Percentiles rank a stretch among this genome's conserved stretches.
These are phyloP conservation scores for Alentia gelatinosa DNA, from an alignment of 2,888 invertebrate species.

Conservation along the genomic window DNA sequence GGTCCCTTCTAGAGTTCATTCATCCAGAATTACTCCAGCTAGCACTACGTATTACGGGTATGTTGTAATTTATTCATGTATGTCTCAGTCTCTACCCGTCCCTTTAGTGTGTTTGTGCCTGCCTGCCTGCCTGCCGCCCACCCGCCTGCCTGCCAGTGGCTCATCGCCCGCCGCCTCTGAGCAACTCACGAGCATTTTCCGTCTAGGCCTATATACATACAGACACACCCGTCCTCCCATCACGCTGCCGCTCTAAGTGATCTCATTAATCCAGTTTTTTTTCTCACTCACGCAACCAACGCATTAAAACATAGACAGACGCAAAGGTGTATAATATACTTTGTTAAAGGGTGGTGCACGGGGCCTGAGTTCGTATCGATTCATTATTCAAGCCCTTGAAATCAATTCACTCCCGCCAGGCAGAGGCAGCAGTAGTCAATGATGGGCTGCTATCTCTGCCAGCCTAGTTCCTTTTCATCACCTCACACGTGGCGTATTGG, in stretches of 20 bases:
- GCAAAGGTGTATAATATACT: conserved; percentile 24
- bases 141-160: neutral
- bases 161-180: neutral
- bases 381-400: conserved; percentile 50
- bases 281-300: neutral
- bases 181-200: neutral
- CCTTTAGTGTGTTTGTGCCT: conserved; percentile 13
- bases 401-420: conserved; percentile 32
- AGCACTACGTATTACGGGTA: conserved; percentile 31
- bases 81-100: conserved; percentile 42
- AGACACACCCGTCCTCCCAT: neutral
- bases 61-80: conserved; percentile 52
- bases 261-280: conserved; percentile 24
- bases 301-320: conserved; percentile 22
- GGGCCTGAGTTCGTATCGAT: conserved; percentile 5
- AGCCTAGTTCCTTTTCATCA: neutral
- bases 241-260: conserved; percentile 1
- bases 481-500: conserved; percentile 13
- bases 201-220: conserved; percentile 49
- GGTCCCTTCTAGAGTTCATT: neutral
- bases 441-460: conserved; percentile 23
- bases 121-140: neutral
- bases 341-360: conserved; percentile 13
- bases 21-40: conserved; percentile 27
- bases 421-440: conserved; percentile 45